These are phyloP conservation scores for Erynnis tages DNA, from an alignment of 2,888 invertebrate species.

Conservation along the genomic window DNA sequence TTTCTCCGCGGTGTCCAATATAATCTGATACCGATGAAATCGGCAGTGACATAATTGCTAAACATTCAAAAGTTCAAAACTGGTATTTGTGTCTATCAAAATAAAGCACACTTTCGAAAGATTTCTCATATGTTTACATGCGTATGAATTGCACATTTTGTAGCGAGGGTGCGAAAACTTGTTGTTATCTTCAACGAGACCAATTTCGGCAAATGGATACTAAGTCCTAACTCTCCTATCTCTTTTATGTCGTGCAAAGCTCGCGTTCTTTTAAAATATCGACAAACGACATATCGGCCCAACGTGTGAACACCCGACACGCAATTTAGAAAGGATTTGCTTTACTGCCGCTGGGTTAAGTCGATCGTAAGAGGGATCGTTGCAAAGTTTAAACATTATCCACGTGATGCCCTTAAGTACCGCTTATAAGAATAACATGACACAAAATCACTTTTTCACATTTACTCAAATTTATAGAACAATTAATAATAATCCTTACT, in stretches of 20 bases:
- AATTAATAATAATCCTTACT: too few relatives aligned
- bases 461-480: too few relatives aligned
- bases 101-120: constrained; percentile 37
- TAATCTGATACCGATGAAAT: constrained; percentile 66
- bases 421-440: too few relatives aligned
- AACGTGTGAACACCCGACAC: constrained; percentile 52
- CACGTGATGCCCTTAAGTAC: constrained; percentile 33
- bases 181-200: constrained; percentile 79
- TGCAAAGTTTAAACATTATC: constrained; percentile 43
- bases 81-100: constrained; percentile 19
- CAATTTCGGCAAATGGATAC: constrained; percentile 82
- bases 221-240: constrained; percentile 80
- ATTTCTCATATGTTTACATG: constrained; percentile 56
- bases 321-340: constrained; percentile 77
- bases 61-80: not conserved
- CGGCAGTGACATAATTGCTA: constrained; percentile 70
- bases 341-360: constrained; percentile 55
- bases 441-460: too few relatives aligned
- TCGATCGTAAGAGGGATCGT: constrained; percentile 35
- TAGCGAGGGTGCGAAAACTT: constrained; percentile 79
- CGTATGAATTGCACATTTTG: constrained; percentile 80
- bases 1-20: constrained; percentile 58
- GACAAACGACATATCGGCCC: constrained; percentile 55
- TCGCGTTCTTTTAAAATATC: constrained; percentile 77
- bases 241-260: constrained; percentile 68